Percentiles rank a stretch among this genome's conserved stretches.
Evolutionary conservation across 1,140 invertebrate genomes (phyloP).

Genomic region (Ruditapes philippinarum): DNA sequence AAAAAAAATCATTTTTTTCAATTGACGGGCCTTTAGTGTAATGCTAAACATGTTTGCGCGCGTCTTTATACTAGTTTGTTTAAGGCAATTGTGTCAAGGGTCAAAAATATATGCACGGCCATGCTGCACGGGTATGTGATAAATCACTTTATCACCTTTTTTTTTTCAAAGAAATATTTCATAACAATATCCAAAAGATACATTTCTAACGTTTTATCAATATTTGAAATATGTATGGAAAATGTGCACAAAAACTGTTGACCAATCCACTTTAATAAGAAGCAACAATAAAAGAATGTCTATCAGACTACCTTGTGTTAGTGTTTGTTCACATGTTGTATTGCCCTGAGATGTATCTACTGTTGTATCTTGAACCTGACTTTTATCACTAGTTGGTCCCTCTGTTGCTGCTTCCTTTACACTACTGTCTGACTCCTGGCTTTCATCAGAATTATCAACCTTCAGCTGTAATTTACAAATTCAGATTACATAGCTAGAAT

Average conservation of each 20-base stretch:
- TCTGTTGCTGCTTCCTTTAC: neutral
- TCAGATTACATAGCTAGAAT: neutral
- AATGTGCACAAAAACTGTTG: neutral
- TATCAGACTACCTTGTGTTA: neutral
- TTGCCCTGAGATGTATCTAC: neutral
- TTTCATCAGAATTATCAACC: neutral
- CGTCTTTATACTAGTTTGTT: too few species aligned
- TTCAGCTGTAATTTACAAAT: neutral
- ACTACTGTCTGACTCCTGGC: neutral
- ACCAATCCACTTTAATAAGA: neutral
- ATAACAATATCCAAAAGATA: too few species aligned
- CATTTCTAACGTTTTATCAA: too few species aligned
- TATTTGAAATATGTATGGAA: too few species aligned
- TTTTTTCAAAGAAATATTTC: too few species aligned
- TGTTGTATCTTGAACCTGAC: neutral
- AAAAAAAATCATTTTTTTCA: too few species aligned
- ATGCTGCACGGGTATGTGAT: too few species aligned
- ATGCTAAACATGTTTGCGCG: too few species aligned
- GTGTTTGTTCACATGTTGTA: neutral
- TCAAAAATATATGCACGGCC: too few species aligned
- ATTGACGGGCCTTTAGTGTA: too few species aligned
- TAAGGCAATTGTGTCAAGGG: too few species aligned
- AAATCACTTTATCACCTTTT: too few species aligned
- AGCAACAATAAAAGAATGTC: neutral
- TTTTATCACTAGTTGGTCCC: neutral